These are phyloP conservation scores for Malurus alboscapulatus DNA, from an alignment of 2,113 vertebrate genomes.

Conservation along the genomic window DNA sequence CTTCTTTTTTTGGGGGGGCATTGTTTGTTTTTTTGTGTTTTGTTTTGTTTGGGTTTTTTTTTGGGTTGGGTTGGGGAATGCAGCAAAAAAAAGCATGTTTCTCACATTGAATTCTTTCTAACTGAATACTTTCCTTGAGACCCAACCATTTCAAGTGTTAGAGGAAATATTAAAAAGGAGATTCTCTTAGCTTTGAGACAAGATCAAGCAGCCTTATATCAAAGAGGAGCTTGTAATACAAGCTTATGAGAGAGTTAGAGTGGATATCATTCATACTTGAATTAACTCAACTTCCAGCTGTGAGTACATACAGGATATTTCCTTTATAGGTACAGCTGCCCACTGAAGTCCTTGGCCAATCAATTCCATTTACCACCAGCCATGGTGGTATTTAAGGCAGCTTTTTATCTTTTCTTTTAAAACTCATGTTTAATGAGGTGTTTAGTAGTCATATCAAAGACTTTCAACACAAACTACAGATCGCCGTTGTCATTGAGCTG, in stretches of 20 bases:
- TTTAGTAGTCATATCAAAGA: not conserved
- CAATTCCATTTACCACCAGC: not conserved
- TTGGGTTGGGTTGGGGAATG: not conserved
- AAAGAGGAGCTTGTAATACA: conserved; percentile 6
- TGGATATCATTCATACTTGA: conserved; percentile 3
- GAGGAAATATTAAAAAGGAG: not conserved
- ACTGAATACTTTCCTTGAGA: not conserved
- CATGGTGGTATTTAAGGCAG: not conserved
- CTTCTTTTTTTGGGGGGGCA: too few species aligned
- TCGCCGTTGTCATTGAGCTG: not conserved
- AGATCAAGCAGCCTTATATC: conserved; percentile 25
- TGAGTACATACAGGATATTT: conserved; percentile 8
- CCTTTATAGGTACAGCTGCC: not conserved
- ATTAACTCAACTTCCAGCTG: conserved; percentile 27
- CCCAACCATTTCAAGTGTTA: not conserved
- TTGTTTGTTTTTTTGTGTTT: not conserved
- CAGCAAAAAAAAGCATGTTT: rapidly evolving
- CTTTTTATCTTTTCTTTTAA: not conserved
- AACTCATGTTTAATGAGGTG: not conserved
- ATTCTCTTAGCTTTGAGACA: conserved; percentile 5
- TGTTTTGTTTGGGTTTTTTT: not conserved
- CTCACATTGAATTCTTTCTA: not conserved
- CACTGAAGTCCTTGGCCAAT: not conserved
- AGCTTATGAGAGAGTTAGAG: not conserved
- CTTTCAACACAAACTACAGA: not conserved